Evolutionary conservation across 1,140 invertebrate genomes (phyloP), one percentile per base, ranked within the genome.

Genomic region (Atopsyche davidsoni): DNA sequence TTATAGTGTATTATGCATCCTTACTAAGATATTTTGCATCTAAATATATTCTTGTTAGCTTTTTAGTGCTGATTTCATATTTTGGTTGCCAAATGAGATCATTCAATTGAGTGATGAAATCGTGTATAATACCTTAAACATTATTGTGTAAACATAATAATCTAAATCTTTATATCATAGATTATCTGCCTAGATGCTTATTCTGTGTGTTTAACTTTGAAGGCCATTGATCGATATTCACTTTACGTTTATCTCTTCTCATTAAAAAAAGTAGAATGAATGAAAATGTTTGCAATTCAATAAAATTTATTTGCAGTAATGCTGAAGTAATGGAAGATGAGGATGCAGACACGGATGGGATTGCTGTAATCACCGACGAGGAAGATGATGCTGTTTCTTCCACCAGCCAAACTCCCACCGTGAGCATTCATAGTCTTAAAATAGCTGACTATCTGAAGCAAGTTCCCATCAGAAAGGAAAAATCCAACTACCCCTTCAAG

Each of bases 381-480:
- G 55, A 57, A 34, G 2, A n/a, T 2, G 55, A 57, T 4, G 22
- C 32, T 1, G 35, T 31, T 4, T 46, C 46, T n/a, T 50, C 48
- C 1, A 38, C 13, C 1, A 14, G 21, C 24, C 24, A 55, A 40
- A 49, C 1, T 14, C 36, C 39, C 14, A n/a, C n/a, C n/a, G n/a
- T n/a, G 13, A 6, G 17, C 34, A 7, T n/a, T n/a, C 24, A 17
- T 3, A 6, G 11, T 13, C 13, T 25, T 24, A 25, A 42, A 25
- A 42, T 25, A 42, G 31, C 31, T 25, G 40, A 42, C 23, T 25
- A 25, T 42, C 22, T 25, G 69, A 44, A 62, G 60, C 32, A 49
- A 56, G 36, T 46, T 53, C 40, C 60, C 62, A 19, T 62, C 53
- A 35, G 60, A 65, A 46, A 46, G n/a, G 40, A 55, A 4, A 60